phyloP scores from a whole-genome alignment of 64 coral and sea anemone genomes.

The Pocillopora verrucosa region DNA sequence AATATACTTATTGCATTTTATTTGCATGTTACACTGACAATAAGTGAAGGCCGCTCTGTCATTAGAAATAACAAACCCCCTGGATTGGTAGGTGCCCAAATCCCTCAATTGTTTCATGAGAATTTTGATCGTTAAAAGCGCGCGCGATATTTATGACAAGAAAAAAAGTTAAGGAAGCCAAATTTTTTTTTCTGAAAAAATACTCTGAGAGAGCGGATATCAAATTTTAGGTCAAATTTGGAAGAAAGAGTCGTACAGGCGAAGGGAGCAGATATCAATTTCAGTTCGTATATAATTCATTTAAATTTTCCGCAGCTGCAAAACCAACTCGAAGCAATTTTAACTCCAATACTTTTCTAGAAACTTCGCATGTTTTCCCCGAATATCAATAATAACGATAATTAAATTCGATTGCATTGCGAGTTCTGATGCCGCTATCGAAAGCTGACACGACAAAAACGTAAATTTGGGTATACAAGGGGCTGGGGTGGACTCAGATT shows the following conservation, averaged over 20 bases:
- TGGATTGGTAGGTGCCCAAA: background rate
- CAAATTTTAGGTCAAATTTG: background rate
- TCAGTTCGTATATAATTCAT: background rate
- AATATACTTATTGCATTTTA: background rate
- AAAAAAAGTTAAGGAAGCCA: background rate
- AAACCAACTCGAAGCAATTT: background rate
- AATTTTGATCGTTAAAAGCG: background rate
- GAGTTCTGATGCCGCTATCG: background rate
- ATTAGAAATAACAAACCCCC: background rate
- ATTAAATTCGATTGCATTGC: constrained; percentile 1
- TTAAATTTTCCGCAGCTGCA: background rate
- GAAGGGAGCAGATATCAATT: background rate
- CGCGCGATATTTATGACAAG: background rate
- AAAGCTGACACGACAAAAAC: background rate
- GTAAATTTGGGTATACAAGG: too few relatives aligned
- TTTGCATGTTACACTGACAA: background rate
- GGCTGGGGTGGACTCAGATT: too few relatives aligned
- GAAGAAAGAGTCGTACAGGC: background rate
- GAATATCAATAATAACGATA: background rate
- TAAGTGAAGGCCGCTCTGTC: background rate
- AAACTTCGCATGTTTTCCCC: background rate
- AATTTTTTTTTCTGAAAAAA: background rate
- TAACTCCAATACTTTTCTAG: background rate
- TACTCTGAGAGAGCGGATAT: background rate
- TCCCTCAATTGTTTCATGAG: background rate